A percentile compares a stretch with the other conserved stretches of the same genome.
Conservation (phyloP, 1,140 invertebrate genomes). For the Nephila pilipes region DNA sequence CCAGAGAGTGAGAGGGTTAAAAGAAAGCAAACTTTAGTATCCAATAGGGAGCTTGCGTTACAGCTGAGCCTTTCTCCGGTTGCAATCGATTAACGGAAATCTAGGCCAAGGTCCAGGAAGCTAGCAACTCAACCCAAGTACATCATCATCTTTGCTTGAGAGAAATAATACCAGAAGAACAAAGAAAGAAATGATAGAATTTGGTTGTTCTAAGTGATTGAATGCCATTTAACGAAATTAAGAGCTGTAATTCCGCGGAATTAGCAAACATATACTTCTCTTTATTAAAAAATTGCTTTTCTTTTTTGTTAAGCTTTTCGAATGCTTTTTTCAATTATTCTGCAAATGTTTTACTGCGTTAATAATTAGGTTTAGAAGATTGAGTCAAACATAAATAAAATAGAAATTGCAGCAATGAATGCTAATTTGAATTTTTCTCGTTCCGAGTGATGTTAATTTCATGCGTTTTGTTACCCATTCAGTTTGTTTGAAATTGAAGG, state of each 20-base stretch:
- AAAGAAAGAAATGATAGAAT: slow-evolving; percentile 25
- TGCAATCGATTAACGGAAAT: slow-evolving; percentile 69
- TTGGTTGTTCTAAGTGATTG: slow-evolving; percentile 5
- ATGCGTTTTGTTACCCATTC: no score
- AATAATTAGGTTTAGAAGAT: neutral
- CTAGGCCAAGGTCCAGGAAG: slow-evolving; percentile 73
- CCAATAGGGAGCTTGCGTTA: slow-evolving; percentile 26
- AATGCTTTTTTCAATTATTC: neutral
- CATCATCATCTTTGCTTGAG: slow-evolving; percentile 30
- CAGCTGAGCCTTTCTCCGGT: slow-evolving; percentile 58
- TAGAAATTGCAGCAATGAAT: neutral
- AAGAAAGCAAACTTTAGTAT: slow-evolving; percentile 30
- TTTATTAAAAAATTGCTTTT: neutral
- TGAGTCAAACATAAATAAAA: neutral
- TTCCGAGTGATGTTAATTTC: no score
- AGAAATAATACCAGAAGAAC: slow-evolving; percentile 25
- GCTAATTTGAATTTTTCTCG: no score
- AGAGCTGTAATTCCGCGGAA: neutral
- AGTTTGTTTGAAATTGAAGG: no score
- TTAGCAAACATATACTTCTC: neutral
- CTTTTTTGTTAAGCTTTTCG: neutral
- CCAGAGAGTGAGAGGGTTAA: neutral
- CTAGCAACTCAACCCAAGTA: slow-evolving; percentile 65
- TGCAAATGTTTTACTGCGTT: neutral
- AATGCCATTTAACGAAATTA: slow-evolving; percentile 17